These are phyloP conservation scores for Tromatobia lineatoria DNA, from an alignment of 2,888 invertebrate species.

Conservation along the genomic window DNA sequence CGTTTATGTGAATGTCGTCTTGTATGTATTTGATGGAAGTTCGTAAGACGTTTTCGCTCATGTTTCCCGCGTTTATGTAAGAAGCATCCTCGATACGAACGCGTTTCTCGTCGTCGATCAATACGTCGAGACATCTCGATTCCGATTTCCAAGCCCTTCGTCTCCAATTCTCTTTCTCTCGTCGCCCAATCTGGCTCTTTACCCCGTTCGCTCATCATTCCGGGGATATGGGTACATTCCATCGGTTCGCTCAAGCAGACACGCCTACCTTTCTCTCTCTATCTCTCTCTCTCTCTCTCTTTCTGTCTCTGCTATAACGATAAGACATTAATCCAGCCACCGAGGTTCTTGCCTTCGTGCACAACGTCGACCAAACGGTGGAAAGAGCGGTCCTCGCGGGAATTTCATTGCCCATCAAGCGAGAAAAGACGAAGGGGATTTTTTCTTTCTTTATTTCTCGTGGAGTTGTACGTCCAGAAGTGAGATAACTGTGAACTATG, in stretches of 20 bases:
- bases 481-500: not conserved
- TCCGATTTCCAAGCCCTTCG: slow-evolving; percentile 30
- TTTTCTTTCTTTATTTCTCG: slow-evolving; percentile 26
- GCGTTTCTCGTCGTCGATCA: slow-evolving; percentile 48
- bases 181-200: slow-evolving; percentile 24
- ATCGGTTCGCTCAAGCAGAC: slow-evolving; percentile 31
- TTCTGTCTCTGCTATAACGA: slow-evolving; percentile 28
- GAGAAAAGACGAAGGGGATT: slow-evolving; percentile 21
- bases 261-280: slow-evolving; percentile 15
- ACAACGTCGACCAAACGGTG: slow-evolving; percentile 32
- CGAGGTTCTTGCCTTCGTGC: slow-evolving; percentile 22
- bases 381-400: slow-evolving; percentile 32
- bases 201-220: slow-evolving; percentile 39
- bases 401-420: slow-evolving; percentile 57
- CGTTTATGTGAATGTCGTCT: not conserved
- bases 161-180: slow-evolving; percentile 28
- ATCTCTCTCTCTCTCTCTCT: slow-evolving; percentile 5
- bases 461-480: not conserved
- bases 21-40: slow-evolving; percentile 42
- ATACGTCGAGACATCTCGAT: slow-evolving; percentile 65
- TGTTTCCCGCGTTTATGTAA: slow-evolving; percentile 27
- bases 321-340: slow-evolving; percentile 52
- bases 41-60: slow-evolving; percentile 24
- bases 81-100: slow-evolving; percentile 42
- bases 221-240: slow-evolving; percentile 40